Evolutionary conservation across 2,797 vertebrate species (phyloP), one percentile per base, ranked within the genome.

Genomic region (Fratercula arctica): DNA sequence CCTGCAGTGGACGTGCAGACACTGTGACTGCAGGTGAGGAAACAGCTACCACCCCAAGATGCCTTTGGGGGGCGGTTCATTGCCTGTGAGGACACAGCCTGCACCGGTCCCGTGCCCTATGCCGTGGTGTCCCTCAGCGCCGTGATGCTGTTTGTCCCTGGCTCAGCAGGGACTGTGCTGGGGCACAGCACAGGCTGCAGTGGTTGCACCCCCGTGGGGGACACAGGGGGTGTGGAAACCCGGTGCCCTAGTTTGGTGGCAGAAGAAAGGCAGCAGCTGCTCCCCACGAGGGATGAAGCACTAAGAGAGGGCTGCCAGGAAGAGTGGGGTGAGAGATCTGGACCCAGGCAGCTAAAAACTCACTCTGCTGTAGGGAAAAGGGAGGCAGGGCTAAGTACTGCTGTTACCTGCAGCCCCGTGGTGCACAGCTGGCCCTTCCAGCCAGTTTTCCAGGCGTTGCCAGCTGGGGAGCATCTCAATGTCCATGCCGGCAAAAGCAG

Each of bases 21-120:
- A 28, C 45, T 28, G 39, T 28, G 13, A 0, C n/a, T 33, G 59
- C 43, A 37, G 63, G 21, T 61, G 63, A 76, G 67, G 10, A 87
- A 60, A 73, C 2, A 6, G 2, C 33, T 33, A 13, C 14, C 57
- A 33, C 16, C 9, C 7, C 0, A 0, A 33, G 26, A 16, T 21
- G 66, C 39, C 37, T 45, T 45, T 2, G 6, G 10, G 9, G 9
- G 35, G 35, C 25, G 11, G 3, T 31, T 18, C 37, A 5, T 1
- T 16, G 45, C 37, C 37, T 4, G 13, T 3, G 21, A 64, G 51
- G 56, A 82, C 60, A 11, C 60, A 84, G 69, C 13, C 50, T 26
- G 35, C 33, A 7, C 24, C 2, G 4, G 24, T 4, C 60, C 39
- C 0, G 2, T 54, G 59, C 50, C 63, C 41, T 4, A 10, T 3